Conservation (phyloP, 2,797 vertebrate species). For the Champsocephalus gunnari region DNA sequence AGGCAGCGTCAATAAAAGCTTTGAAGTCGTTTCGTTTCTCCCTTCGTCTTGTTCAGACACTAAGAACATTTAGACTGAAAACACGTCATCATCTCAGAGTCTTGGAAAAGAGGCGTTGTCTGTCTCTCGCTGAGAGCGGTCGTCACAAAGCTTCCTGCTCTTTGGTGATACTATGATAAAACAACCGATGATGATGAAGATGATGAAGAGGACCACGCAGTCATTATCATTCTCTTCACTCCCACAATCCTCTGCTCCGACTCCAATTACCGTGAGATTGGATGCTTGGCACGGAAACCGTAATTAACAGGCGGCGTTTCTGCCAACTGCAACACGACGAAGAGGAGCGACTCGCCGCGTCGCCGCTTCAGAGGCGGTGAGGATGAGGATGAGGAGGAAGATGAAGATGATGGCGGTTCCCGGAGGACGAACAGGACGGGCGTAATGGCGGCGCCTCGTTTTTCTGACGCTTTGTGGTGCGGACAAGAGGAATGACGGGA, state of each 20-base stretch:
- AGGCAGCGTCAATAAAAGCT: too few species aligned
- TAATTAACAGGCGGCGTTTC: conserved; percentile 77
- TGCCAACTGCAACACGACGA: conserved; percentile 52
- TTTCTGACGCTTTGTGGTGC: conserved; percentile 75
- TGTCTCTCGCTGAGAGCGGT: too few species aligned
- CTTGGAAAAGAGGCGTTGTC: too few species aligned
- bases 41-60: too few species aligned
- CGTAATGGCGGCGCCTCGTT: conserved; percentile 59
- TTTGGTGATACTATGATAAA: conserved; percentile 25
- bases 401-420: too few species aligned
- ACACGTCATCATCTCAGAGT: too few species aligned
- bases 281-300: conserved; percentile 79
- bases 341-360: conserved; percentile 23
- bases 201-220: conserved; percentile 59
- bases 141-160: neutral
- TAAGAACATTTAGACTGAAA: too few species aligned
- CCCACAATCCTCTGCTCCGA: conserved; percentile 75
- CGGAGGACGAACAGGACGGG: too few species aligned
- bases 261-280: conserved; percentile 77
- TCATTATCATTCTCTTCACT: conserved; percentile 72
- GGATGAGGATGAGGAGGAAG: too few species aligned
- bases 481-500: conserved; percentile 74
- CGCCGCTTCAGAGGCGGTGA: conserved; percentile 59
- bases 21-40: too few species aligned
- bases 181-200: conserved; percentile 1